Evolutionary conservation across 2,888 invertebrate species (phyloP), one percentile per base, ranked within the genome.

Genomic region (Ferdinandea cuprea): DNA sequence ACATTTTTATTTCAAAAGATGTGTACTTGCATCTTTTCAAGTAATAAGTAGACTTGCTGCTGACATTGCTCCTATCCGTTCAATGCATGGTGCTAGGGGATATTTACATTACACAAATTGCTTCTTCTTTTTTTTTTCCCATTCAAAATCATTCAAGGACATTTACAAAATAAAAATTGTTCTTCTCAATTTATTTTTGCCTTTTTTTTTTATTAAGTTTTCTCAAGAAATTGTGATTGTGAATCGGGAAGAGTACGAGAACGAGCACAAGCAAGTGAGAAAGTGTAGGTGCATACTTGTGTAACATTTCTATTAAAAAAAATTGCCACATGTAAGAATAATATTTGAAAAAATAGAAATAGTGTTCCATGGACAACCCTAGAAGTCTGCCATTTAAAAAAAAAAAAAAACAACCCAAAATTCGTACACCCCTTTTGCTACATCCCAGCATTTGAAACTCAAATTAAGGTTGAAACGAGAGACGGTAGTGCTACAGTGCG

Each of bases 321-420:
- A 44, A 40, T 42, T 5, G 35, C 9, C 48, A 48, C 4, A n/a
- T 65, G 15, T 15, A 37, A 48, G 11, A 7, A 50, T 17, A 37
- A 40, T n/a, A 50, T 28, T 66, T 30, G 17, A 48, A 28, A 30
- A 28, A 68, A 30, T 68, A 54, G 25, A 25, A 8, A 50, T 30
- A 35, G 54, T 63, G 17, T 32, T 56, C 32, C 21, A 40, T 52
- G 40, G 71, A 71, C 48, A 69, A 71, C 61, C 71, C 77, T 78
- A 65, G 65, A 71, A 65, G 58, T 78, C 71, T 58, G 58, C 37
- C 65, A 78, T 78, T 78, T 58, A 78, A 66, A 78, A 25, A 58
- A 8, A 37, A 68, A n/a, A n/a, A n/a, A n/a, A n/a, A n/a, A n/a
- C n/a, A n/a, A n/a, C n/a, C n/a, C n/a, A n/a, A n/a, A 72, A 46